Conservation (phyloP, 2,888 invertebrate species). For the Agonopterix heracliana region DNA sequence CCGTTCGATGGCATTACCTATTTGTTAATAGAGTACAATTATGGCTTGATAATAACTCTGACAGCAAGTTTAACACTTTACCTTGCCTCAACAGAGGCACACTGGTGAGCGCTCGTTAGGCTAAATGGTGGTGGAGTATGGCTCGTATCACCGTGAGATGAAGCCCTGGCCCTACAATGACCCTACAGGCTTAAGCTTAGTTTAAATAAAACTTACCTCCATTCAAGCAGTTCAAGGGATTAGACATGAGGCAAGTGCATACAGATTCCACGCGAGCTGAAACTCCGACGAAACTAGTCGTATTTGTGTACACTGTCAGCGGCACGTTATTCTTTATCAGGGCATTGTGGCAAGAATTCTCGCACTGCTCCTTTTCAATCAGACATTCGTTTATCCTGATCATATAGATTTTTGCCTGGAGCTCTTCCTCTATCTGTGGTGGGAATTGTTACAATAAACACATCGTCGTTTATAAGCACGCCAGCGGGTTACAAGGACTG, state of each 20-base stretch:
- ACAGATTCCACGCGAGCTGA: conserved; percentile 87
- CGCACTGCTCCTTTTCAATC: conserved; percentile 82
- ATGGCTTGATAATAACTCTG: no score
- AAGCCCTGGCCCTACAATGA: no score
- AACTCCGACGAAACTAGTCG: conserved; percentile 95
- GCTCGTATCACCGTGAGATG: no score
- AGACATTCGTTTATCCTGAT: conserved; percentile 95
- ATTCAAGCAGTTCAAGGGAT: conserved; percentile 81
- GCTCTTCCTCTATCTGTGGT: conserved; percentile 78
- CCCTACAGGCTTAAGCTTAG: neutral
- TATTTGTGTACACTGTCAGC: conserved; percentile 92
- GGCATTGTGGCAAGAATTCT: conserved; percentile 87
- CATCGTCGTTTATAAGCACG: neutral
- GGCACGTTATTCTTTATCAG: conserved; percentile 85
- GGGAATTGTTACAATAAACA: neutral
- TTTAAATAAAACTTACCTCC: conserved; percentile 76
- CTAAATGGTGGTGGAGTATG: no score
- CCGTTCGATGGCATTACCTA: no score
- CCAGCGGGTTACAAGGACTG: no score
- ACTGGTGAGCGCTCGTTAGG: no score
- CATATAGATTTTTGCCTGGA: conserved; percentile 87
- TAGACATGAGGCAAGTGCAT: conserved; percentile 80
- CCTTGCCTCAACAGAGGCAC: no score
- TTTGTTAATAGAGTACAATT: no score
- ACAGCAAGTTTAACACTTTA: no score